Evolutionary conservation across 2,888 invertebrate species (phyloP), one percentile per base, ranked within the genome.

Genomic region (Ennomos erosarius): DNA sequence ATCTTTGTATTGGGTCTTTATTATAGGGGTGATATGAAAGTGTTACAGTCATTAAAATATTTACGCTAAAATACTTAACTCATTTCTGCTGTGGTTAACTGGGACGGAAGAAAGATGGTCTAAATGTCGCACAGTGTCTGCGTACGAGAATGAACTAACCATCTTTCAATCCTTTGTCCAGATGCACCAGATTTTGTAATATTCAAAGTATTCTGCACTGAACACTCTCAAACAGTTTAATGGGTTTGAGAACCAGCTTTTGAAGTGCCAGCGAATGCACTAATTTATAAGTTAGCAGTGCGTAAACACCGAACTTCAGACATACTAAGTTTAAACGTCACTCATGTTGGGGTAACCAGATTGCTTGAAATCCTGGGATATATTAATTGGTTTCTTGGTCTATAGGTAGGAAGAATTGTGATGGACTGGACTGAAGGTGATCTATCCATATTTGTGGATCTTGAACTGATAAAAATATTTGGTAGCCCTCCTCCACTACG

Each of bases 281-380:
- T 63, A 67, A 63, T 65, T 67, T 67, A 62, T 62, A 58, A 65
- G 62, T 67, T 57, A 60, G 48, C 65, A 61, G 61, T 48, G 59
- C 64, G 57, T 64, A 60, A 67, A 62, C 62, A 64, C 62, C 55
- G 35, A 60, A 56, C 56, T 59, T 59, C 55, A 55, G 49, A 42
- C 33, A 50, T 46, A 62, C 57, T 51, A 49, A 43, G 63, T 55
- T 51, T 55, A 46, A 40, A 61, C 60, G 59, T 55, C 54, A 56
- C 45, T 59, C 44, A 37, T 42, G 37, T 26, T 52, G 43, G 49
- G 48, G 56, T 48, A 37, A 34, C 53, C 53, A 60, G 10, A n/a
- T 43, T 8, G 36, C 12, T 34, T 39, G 38, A 13, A 53, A 44
- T 48, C 16, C 3, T n/a, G 46, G 33, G 57, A 57, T 8, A 39